Percentiles rank a stretch among this genome's conserved stretches.
Evolutionary conservation across 1,140 invertebrate genomes (phyloP).

Genomic region (Camponotus vicinus): DNA sequence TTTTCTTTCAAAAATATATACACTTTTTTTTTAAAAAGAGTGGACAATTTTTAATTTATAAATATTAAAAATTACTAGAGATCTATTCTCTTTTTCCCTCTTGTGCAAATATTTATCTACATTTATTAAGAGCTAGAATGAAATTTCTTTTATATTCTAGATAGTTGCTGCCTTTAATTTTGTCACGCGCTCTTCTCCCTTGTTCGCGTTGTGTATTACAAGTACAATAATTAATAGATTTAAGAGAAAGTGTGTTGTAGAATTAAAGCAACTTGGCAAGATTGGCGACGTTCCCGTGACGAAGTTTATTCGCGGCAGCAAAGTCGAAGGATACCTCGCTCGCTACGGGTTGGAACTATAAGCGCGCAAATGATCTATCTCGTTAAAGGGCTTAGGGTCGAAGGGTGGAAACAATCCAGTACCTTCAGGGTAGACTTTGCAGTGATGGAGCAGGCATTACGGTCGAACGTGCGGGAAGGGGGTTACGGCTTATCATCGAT

Average conservation of each 20-base stretch:
- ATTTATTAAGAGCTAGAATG: neutral
- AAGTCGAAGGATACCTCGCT: conserved; percentile 71
- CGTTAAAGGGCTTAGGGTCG: conserved; percentile 83
- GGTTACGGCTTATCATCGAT: conserved; percentile 82
- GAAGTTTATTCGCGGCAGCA: conserved; percentile 61
- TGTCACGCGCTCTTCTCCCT: neutral
- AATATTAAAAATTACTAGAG: neutral
- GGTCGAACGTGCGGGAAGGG: conserved; percentile 77
- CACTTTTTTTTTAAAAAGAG: neutral
- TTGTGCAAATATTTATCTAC: neutral
- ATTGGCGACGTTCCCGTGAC: conserved; percentile 40
- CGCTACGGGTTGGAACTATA: conserved; percentile 70
- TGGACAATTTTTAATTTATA: neutral
- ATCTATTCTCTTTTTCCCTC: neutral
- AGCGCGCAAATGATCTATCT: conserved; percentile 82
- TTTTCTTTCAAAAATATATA: too few species aligned
- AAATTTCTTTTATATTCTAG: neutral
- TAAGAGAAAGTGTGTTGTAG: conserved; percentile 13
- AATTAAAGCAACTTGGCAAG: conserved; percentile 56
- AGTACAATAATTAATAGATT: conserved; percentile 41
- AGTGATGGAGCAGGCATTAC: conserved; percentile 79
- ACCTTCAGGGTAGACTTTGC: conserved; percentile 77
- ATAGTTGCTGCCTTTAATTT: neutral
- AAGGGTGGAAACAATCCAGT: conserved; percentile 79
- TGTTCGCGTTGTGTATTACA: neutral